Evolutionary conservation across 1,140 invertebrate genomes (phyloP).

Genomic region (Drosophila elegans): DNA sequence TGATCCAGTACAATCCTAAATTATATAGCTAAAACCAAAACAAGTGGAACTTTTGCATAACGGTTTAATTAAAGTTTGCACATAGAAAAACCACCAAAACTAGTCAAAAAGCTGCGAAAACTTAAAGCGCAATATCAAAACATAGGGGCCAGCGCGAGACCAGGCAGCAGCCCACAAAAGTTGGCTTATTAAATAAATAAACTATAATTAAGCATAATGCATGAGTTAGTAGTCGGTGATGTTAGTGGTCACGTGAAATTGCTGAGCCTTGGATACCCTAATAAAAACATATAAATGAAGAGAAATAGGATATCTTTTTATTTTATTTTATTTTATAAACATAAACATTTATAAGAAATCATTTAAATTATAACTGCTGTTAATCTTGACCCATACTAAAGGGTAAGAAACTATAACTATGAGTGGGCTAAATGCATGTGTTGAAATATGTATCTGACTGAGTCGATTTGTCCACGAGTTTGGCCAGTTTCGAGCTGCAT

Average conservation of each 20-base stretch:
- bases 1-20: slow-evolving; percentile 68
- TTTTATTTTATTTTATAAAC: no score
- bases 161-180: slow-evolving; percentile 16
- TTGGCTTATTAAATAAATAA: slow-evolving; percentile 73
- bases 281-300: no score
- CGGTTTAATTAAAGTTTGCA: slow-evolving; percentile 76
- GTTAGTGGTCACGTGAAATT: slow-evolving; percentile 10
- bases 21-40: slow-evolving; percentile 57
- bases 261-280: slow-evolving; percentile 26
- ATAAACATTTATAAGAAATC: no score
- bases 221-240: slow-evolving; percentile 33
- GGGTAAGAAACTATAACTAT: background rate
- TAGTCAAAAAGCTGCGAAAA: slow-evolving; percentile 65
- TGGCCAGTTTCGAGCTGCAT: slow-evolving; percentile 25
- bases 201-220: slow-evolving; percentile 63
- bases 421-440: background rate
- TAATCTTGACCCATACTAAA: background rate
- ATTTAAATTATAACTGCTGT: no score
- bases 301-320: no score
- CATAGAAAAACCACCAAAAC: slow-evolving; percentile 30
- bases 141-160: slow-evolving; percentile 20
- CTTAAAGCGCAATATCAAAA: slow-evolving; percentile 65
- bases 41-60: slow-evolving; percentile 79
- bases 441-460: slow-evolving; percentile 10
- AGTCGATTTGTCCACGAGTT: slow-evolving; percentile 21